Evolutionary conservation across 2,888 invertebrate genomes (phyloP).

Genomic region (Acheta domesticus): DNA sequence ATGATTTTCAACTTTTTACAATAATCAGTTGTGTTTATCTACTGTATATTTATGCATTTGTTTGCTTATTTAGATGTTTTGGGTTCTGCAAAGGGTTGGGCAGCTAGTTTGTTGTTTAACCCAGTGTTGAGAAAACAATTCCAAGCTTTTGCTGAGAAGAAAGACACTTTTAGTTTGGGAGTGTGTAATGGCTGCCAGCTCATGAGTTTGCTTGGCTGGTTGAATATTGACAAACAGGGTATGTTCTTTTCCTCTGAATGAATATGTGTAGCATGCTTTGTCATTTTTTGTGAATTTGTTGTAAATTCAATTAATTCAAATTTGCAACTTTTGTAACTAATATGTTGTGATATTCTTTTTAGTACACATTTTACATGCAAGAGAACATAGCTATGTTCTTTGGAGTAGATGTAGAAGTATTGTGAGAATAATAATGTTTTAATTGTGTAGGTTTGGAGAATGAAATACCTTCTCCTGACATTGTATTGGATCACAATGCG

Average conservation of each 20-base stretch:
- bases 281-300: background rate
- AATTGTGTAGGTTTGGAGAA: background rate
- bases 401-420: too few species aligned
- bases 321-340: too few species aligned
- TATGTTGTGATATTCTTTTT: too few species aligned
- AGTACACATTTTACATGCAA: too few species aligned
- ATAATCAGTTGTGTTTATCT: background rate
- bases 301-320: background rate
- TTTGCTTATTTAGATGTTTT: slow-evolving; percentile 67
- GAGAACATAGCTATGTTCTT: too few species aligned
- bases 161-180: slow-evolving; percentile 90
- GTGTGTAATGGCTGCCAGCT: slow-evolving; percentile 99
- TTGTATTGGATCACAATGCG: slow-evolving; percentile 77
- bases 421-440: background rate
- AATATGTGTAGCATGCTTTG: background rate
- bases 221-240: slow-evolving; percentile 54
- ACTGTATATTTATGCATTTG: background rate
- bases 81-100: slow-evolving; percentile 98
- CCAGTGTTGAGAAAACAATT: slow-evolving; percentile 72
- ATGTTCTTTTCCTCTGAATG: slow-evolving; percentile 25
- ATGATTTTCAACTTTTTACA: background rate
- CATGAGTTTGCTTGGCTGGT: slow-evolving; percentile 90
- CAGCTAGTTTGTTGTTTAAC: slow-evolving; percentile 84
- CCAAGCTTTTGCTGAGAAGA: slow-evolving; percentile 65
- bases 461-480: slow-evolving; percentile 52